Percentiles rank a stretch among this genome's conserved stretches.
Conservation (phyloP, 30 jellyfish, hydroid and myxozoan species). For the Cassiopea xamachana region DNA sequence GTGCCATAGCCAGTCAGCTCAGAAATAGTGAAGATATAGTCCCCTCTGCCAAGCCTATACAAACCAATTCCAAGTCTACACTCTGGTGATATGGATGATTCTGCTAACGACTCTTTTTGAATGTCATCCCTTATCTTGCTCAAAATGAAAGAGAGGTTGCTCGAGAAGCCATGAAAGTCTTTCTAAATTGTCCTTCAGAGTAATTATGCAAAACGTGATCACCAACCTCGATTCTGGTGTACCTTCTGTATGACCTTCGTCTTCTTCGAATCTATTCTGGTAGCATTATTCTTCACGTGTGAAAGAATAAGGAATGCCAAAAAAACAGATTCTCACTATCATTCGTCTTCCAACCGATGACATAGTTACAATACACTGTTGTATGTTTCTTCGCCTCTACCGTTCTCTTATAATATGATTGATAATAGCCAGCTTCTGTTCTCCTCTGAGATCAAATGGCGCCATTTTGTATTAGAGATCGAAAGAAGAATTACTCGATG, state of each 20-base stretch:
- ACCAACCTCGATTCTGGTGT: constrained; percentile 47
- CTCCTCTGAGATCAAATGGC: too few relatives aligned
- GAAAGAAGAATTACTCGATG: too few relatives aligned
- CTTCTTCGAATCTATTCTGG: too few relatives aligned
- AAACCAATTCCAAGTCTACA: constrained; percentile 41
- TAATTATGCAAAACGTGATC: constrained; percentile 12
- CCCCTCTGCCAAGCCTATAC: constrained; percentile 38
- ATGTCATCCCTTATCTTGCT: constrained; percentile 9
- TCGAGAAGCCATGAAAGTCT: constrained; percentile 14
- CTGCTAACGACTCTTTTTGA: constrained; percentile 34
- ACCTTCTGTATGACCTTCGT: constrained; percentile 33
- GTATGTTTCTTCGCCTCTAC: too few relatives aligned
- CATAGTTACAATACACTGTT: too few relatives aligned
- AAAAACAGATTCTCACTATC: too few relatives aligned
- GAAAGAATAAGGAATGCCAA: too few relatives aligned
- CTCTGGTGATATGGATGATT: constrained; percentile 67
- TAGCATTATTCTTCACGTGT: too few relatives aligned
- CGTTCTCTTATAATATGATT: too few relatives aligned
- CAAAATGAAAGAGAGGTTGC: constrained; percentile 23
- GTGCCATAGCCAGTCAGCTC: constrained; percentile 64
- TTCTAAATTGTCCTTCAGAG: constrained; percentile 24
- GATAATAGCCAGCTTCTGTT: too few relatives aligned
- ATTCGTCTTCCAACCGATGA: too few relatives aligned
- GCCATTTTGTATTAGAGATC: too few relatives aligned
- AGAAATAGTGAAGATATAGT: constrained; percentile 50